Percentiles rank a stretch among this genome's conserved stretches.
These are phyloP conservation scores for Phaethon lepturus DNA, from an alignment of 2,113 vertebrate species.

Conservation along the genomic window DNA sequence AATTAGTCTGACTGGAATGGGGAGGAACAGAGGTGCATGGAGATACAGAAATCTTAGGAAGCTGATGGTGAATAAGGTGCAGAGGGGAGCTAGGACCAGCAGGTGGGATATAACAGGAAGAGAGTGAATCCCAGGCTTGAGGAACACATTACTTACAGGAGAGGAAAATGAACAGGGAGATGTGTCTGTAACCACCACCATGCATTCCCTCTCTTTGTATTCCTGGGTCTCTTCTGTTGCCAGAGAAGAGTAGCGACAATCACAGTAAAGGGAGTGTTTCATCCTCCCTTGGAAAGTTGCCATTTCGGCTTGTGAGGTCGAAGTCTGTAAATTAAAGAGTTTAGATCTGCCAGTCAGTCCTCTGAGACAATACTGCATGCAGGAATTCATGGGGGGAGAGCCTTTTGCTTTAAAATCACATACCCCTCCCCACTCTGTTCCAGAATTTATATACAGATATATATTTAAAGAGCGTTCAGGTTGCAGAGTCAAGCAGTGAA, in stretches of 20 bases:
- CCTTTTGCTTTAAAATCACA: not conserved
- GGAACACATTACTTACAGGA: not conserved
- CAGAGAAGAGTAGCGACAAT: not conserved
- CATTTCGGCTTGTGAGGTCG: not conserved
- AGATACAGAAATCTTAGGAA: not conserved
- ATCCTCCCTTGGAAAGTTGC: not conserved
- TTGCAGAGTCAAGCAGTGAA: not conserved
- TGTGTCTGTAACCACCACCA: not conserved
- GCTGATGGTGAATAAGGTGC: not conserved
- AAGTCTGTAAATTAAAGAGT: not conserved
- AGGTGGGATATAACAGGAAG: not conserved
- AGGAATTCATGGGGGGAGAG: not conserved
- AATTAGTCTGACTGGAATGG: conserved; percentile 16
- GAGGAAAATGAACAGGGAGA: not conserved
- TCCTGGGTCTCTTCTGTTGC: not conserved
- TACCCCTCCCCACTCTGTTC: rapidly evolving
- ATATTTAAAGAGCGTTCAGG: not conserved
- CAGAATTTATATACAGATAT: not conserved
- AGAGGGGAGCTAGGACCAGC: not conserved
- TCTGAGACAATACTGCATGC: not conserved
- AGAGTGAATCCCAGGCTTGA: not conserved
- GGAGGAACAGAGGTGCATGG: not conserved
- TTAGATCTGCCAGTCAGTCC: not conserved
- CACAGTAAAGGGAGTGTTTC: not conserved
- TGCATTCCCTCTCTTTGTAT: not conserved